Conservation (phyloP, 2,888 invertebrate species). For the Lordiphosa andalusiaca region DNA sequence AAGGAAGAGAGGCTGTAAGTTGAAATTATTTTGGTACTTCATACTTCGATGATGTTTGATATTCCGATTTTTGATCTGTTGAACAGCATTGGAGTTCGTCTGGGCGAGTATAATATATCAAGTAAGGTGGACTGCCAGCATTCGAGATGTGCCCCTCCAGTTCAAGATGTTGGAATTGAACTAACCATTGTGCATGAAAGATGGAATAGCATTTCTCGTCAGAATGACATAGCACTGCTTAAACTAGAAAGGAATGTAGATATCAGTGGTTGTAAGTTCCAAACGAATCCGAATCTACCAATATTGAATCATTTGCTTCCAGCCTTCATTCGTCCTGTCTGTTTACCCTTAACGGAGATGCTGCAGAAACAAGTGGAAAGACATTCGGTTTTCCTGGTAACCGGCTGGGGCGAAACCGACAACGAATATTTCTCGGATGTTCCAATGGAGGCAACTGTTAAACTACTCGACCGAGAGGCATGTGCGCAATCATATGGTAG, state of each 20-base stretch:
- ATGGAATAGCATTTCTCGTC: accelerated
- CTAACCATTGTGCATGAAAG: not conserved
- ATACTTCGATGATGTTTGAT: not conserved
- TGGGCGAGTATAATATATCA: not conserved
- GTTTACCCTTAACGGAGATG: not conserved
- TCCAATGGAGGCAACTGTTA: not conserved
- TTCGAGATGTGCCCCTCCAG: not conserved
- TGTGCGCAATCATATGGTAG: too few species aligned
- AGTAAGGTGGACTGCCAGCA: not conserved
- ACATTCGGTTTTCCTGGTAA: not conserved
- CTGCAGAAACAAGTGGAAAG: not conserved
- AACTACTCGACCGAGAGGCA: too few species aligned
- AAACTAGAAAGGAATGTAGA: not conserved
- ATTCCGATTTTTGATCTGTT: too few species aligned
- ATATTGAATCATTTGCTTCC: too few species aligned
- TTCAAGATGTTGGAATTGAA: slow-evolving; percentile 2
- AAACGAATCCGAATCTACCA: too few species aligned
- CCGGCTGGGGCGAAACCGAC: slow-evolving; percentile 3
- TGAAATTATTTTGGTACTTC: too few species aligned
- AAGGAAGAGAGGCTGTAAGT: not conserved
- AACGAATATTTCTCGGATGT: not conserved
- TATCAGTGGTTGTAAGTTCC: not conserved
- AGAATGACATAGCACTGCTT: slow-evolving; percentile 9
- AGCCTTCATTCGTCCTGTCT: not conserved
- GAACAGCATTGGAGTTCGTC: slow-evolving; percentile 2